These are phyloP conservation scores for Hypsibius dujardini DNA, from an alignment of 1,140 invertebrate species.

Conservation along the genomic window DNA sequence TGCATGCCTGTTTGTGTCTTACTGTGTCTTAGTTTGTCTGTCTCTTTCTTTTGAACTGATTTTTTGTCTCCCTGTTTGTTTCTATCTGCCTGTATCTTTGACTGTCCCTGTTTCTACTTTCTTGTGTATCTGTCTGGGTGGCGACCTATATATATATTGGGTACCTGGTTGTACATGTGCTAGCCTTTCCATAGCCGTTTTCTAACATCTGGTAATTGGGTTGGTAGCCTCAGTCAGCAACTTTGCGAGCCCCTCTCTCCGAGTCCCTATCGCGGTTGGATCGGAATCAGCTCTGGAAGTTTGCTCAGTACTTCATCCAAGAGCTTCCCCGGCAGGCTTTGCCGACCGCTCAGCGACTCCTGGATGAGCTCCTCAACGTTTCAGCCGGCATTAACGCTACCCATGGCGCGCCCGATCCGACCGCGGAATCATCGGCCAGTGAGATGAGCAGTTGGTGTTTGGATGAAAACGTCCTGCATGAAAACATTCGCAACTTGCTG, in stretches of 20 bases:
- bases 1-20: no score
- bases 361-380: slow-evolving; percentile 64
- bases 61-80: no score
- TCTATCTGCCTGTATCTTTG: no score
- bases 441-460: slow-evolving; percentile 94
- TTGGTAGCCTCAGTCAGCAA: neutral
- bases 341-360: slow-evolving; percentile 80
- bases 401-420: slow-evolving; percentile 75
- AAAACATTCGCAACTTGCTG: slow-evolving; percentile 93
- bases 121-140: no score
- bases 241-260: slow-evolving; percentile 77
- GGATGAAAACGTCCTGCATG: slow-evolving; percentile 83
- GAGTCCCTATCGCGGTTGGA: slow-evolving; percentile 86
- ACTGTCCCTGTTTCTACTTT: no score
- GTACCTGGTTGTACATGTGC: no score
- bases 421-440: slow-evolving; percentile 79
- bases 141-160: no score
- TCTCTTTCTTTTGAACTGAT: no score
- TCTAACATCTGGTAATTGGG: no score
- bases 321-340: slow-evolving; percentile 78
- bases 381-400: slow-evolving; percentile 67
- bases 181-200: no score
- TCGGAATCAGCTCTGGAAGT: slow-evolving; percentile 69
- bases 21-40: no score
- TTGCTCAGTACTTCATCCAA: slow-evolving; percentile 98